Conservation (phyloP, 2,113 vertebrate species). For the Suncus etruscus region DNA sequence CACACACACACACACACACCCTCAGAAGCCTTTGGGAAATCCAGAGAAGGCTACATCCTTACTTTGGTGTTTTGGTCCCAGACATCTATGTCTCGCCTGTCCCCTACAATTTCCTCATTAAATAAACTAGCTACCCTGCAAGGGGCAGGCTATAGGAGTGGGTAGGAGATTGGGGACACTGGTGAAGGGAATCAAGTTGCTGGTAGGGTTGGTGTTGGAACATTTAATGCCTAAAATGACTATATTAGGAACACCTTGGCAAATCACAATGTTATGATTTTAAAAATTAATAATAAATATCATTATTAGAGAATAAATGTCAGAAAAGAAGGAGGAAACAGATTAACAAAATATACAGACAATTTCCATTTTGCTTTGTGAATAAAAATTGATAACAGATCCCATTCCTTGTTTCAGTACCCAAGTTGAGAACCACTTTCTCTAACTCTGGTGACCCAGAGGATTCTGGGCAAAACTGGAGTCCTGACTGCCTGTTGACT, state of each 20-base stretch:
- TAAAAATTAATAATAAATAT: too few species aligned
- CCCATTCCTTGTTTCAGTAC: neutral
- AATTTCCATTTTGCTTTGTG: neutral
- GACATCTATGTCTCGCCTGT: neutral
- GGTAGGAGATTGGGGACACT: too few species aligned
- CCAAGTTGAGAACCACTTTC: neutral
- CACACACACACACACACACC: too few species aligned
- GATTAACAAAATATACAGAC: neutral
- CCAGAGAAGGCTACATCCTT: neutral
- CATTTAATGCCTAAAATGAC: too few species aligned
- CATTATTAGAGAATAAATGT: too few species aligned
- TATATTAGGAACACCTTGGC: too few species aligned
- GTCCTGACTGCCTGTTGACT: neutral
- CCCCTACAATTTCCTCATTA: neutral
- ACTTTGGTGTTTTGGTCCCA: neutral
- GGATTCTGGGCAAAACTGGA: neutral
- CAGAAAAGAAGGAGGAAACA: too few species aligned
- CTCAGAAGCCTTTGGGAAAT: neutral
- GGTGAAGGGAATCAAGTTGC: too few species aligned
- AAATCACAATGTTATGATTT: too few species aligned
- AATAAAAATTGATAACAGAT: neutral
- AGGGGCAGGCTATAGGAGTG: too few species aligned
- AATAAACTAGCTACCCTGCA: neutral
- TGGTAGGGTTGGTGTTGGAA: too few species aligned
- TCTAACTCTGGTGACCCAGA: slow-evolving; percentile 1